phyloP scores from a whole-genome alignment of 64 coral and sea anemone species.

The Acropora yongei region DNA sequence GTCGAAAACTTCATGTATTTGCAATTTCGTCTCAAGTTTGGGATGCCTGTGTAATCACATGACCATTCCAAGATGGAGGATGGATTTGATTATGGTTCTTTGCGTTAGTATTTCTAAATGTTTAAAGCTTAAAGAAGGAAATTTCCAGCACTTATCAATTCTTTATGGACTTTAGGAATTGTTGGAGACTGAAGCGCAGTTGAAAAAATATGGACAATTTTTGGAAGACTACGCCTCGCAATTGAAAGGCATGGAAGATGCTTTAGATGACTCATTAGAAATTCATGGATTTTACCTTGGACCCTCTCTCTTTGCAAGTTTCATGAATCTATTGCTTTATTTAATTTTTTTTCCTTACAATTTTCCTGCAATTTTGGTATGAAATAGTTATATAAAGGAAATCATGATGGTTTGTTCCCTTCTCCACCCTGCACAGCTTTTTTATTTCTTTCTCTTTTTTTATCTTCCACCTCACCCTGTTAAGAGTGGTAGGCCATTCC shows the following conservation, averaged over 20 bases:
- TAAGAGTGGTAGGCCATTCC: too few species aligned
- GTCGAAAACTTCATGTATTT: too few species aligned
- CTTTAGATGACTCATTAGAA: constrained; percentile 89
- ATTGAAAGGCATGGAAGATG: constrained; percentile 93
- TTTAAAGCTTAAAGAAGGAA: background rate
- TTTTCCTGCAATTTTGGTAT: too few species aligned
- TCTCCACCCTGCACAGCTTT: too few species aligned
- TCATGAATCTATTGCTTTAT: constrained; percentile 32
- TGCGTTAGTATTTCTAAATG: constrained; percentile 80
- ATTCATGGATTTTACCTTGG: constrained; percentile 93
- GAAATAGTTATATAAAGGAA: too few species aligned
- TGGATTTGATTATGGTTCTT: constrained; percentile 92
- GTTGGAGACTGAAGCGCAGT: constrained; percentile 91
- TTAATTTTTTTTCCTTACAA: too few species aligned
- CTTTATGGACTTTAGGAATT: constrained; percentile 62
- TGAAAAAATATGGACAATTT: constrained; percentile 94
- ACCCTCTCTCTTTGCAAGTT: constrained; percentile 92
- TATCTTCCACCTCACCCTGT: too few species aligned
- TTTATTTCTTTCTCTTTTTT: too few species aligned
- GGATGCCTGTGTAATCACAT: background rate
- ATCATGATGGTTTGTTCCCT: too few species aligned
- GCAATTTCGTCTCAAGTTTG: too few species aligned
- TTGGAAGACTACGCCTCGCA: constrained; percentile 93
- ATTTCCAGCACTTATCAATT: background rate
- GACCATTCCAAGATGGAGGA: constrained; percentile 85